Evolutionary conservation across 2,797 vertebrate genomes (phyloP).

Genomic region (Lindbergichthys nudifrons): DNA sequence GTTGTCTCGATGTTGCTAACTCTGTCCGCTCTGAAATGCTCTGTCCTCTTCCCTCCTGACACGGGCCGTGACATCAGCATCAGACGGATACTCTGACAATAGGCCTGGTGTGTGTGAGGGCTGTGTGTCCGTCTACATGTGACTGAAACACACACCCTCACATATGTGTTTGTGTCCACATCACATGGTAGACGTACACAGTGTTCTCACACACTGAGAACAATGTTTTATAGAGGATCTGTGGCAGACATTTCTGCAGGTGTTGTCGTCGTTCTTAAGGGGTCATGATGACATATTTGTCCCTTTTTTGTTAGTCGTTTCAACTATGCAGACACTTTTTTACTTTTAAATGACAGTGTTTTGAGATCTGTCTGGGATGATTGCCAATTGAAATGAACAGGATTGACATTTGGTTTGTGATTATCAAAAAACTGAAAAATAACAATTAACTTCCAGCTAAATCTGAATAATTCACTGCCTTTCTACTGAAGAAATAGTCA

Average conservation of each 20-base stretch:
- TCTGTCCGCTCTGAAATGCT: constrained; percentile 19
- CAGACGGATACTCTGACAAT: constrained; percentile 64
- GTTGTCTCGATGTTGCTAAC: constrained; percentile 30
- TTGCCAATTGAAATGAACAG: neutral
- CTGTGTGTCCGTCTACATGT: constrained; percentile 32
- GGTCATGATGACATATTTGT: neutral
- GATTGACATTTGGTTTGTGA: neutral
- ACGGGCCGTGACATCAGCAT: constrained; percentile 73
- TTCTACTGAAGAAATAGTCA: neutral
- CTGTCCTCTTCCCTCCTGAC: constrained; percentile 75
- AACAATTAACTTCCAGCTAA: no score
- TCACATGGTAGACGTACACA: neutral
- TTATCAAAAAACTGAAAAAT: neutral
- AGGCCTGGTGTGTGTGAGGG: constrained; percentile 68
- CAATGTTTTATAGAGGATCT: neutral
- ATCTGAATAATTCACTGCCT: no score
- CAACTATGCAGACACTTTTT: neutral
- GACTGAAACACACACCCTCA: constrained; percentile 46
- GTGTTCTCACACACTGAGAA: neutral
- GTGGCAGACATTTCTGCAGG: neutral
- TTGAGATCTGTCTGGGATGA: neutral
- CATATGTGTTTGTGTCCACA: constrained; percentile 6
- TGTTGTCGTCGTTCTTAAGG: neutral
- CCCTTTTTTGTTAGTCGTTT: neutral
- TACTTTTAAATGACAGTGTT: neutral